Base-by-base conservation (phyloP, 2,113 vertebrate genomes). In the Tragelaphus buxtoni region DNA sequence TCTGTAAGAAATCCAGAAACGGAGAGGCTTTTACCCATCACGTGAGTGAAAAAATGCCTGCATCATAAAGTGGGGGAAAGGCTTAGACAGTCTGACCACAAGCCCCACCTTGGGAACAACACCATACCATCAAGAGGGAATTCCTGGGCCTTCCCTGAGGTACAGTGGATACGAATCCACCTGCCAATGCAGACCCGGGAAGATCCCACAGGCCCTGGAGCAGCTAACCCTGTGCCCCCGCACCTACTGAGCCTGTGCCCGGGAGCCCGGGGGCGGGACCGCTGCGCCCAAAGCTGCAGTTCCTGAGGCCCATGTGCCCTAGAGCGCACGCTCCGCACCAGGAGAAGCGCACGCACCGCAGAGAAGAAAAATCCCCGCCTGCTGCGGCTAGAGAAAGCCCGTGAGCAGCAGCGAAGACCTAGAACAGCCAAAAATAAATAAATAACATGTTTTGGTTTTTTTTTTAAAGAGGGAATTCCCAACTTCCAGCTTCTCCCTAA, bases 261-360 rank as follows among this genome's bases (percentile, higher is more conserved):
- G 1, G 35, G 35, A 74, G 35, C 35, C 20, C 11, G 2, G 35
- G 35, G 22, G 20, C 35, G 0, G 20, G 35, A 7, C 69, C 39
- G 5, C 69, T 7, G 35, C 0, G 22, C 69, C 69, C 69, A 26
- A 1, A 1, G 7, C 69, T 26, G 35, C 22, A 74, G 22, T 7
- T 74, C 35, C 69, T 13, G 69, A 26, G 22, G 20, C 69, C 35
- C 3, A 0, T 13, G 35, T 42, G 69, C 35, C 69, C 35, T 24
- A 13, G 20, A 13, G 5, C 2, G 4, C 69, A 42, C 0, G 5
- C 35, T 42, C 9, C 0, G 10, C 69, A 39, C 18, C 20, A 13
- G 35, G 20, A 74, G 35, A 24, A 3, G 20, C 10, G 10, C 69
- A 9, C 7, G 8, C 35, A 12, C 5, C 10, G 0, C 20, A 42